Percentiles rank a stretch among this genome's conserved stretches.
Conservation (phyloP, 1,140 invertebrate species). For the Vanessa tameamea region DNA sequence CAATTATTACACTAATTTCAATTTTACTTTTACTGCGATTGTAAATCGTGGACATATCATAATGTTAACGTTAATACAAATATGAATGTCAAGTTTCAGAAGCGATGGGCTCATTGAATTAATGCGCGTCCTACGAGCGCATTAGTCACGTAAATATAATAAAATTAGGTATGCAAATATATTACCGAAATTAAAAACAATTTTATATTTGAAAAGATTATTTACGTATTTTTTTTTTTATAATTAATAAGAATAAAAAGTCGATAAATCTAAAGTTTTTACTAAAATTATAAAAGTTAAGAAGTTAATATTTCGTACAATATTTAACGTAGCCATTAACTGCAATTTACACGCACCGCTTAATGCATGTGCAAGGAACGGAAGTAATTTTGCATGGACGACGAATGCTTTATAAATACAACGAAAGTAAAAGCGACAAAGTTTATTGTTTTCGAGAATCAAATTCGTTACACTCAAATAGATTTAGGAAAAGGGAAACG, state of each 20-base stretch:
- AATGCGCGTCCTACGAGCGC: background rate
- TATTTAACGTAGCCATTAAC: constrained; percentile 5
- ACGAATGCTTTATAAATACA: constrained; percentile 25
- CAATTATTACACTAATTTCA: background rate
- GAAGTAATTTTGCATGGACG: constrained; percentile 23
- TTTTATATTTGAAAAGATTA: too few species aligned
- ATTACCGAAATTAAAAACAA: too few species aligned
- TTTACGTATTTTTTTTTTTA: too few species aligned
- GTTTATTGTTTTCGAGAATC: constrained; percentile 17
- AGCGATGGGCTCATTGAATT: background rate
- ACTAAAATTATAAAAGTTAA: too few species aligned
- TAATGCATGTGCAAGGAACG: constrained; percentile 20
- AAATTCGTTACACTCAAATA: constrained; percentile 1
- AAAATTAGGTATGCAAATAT: too few species aligned
- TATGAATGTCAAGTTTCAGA: constrained; percentile 2
- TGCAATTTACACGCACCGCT: constrained; percentile 18
- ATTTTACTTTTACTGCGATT: background rate
- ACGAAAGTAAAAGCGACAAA: constrained; percentile 19
- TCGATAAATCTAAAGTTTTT: background rate
- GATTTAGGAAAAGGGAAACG: constrained; percentile 6
- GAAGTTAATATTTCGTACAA: background rate
- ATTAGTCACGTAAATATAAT: background rate
- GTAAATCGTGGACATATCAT: background rate
- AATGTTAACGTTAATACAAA: background rate
- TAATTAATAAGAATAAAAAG: too few species aligned